Conservation (phyloP, 2,113 vertebrate species). For the Bufo gargarizans region DNA sequence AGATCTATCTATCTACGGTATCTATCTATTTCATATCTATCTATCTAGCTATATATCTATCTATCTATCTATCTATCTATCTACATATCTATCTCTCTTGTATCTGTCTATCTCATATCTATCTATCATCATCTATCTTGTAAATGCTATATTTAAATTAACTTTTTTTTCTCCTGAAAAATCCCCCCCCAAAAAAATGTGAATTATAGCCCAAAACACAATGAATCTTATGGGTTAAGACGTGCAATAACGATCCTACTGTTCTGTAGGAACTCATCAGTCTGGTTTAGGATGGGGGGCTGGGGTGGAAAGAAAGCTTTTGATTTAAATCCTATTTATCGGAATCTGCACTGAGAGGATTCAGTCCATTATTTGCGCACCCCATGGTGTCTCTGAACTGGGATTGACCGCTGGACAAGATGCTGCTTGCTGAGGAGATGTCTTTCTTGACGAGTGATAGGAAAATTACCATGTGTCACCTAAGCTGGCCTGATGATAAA, state of each 20-base stretch:
- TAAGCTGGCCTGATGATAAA: background rate
- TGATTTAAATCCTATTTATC: slow-evolving; percentile 54
- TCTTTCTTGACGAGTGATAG: slow-evolving; percentile 9
- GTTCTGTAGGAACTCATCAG: background rate
- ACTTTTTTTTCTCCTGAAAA: no score
- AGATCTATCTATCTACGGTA: no score
- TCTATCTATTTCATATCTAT: no score
- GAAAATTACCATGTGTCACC: slow-evolving; percentile 1
- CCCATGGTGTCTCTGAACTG: slow-evolving; percentile 24
- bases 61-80: background rate
- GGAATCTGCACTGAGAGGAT: slow-evolving; percentile 31
- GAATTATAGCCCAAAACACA: no score
- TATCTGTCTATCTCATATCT: no score
- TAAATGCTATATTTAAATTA: no score
- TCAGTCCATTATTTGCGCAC: slow-evolving; percentile 26
- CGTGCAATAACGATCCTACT: background rate
- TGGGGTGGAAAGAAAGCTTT: background rate
- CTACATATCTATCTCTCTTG: background rate
- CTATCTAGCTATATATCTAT: background rate
- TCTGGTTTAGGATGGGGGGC: slow-evolving; percentile 11
- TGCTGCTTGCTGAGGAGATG: slow-evolving; percentile 2
- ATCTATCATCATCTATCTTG: no score
- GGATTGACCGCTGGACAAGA: slow-evolving; percentile 25
- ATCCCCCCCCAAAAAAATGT: no score
- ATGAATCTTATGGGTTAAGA: no score